A percentile compares a stretch with the other conserved stretches of the same genome.
Evolutionary conservation across 2,113 vertebrate species (phyloP).

Genomic region (Phalacrocorax carbo): DNA sequence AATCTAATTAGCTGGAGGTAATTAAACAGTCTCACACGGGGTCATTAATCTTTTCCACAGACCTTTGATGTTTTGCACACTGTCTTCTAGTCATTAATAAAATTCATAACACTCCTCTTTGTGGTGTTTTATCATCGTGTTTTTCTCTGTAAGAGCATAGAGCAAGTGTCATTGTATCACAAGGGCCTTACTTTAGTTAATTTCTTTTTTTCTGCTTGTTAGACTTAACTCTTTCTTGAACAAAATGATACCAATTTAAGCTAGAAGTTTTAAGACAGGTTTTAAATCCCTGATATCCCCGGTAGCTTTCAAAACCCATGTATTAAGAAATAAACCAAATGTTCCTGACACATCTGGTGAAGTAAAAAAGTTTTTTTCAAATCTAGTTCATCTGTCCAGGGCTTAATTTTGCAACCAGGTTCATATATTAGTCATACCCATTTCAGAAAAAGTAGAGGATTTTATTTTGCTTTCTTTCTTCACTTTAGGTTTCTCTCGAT

Average conservation of each 20-base stretch:
- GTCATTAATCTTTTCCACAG: constrained; percentile 99
- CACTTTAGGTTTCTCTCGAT: not conserved
- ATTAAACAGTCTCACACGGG: constrained; percentile 99
- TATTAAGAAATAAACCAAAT: not conserved
- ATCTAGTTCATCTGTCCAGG: not conserved
- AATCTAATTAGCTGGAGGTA: constrained; percentile 99
- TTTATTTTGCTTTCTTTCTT: not conserved
- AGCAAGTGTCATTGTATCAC: constrained; percentile 98
- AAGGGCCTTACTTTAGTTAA: constrained; percentile 91
- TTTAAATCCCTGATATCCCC: not conserved
- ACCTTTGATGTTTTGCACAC: constrained; percentile 99
- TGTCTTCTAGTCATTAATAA: constrained; percentile 99
- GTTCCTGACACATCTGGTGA: not conserved
- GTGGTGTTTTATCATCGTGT: constrained; percentile 94
- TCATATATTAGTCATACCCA: not conserved
- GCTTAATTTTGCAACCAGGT: not conserved
- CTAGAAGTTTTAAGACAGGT: not conserved
- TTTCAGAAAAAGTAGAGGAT: not conserved
- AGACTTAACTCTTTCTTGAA: constrained; percentile 82
- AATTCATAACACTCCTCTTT: constrained; percentile 99
- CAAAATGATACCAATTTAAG: not conserved
- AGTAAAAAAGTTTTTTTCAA: not conserved
- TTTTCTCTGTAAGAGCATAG: constrained; percentile 86
- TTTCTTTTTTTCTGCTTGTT: constrained; percentile 86
- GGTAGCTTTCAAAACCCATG: not conserved